Evolutionary conservation across 2,113 vertebrate species (phyloP).

Genomic region (Megatriorchis doriae): DNA sequence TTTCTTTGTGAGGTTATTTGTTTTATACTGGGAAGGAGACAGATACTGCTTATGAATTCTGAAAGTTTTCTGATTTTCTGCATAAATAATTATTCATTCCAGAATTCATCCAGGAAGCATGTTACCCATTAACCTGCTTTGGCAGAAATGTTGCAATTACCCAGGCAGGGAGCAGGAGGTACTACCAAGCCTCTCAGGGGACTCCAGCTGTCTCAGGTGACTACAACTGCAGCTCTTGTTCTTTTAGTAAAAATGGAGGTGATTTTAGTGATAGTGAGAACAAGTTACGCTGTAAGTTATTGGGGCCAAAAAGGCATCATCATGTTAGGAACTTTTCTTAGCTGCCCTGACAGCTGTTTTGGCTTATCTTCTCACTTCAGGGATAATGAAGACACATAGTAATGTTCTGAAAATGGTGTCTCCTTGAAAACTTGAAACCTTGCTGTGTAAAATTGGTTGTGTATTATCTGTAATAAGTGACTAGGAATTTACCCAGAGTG

Average conservation of each 20-base stretch:
- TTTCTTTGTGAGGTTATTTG: not conserved
- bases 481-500: not conserved
- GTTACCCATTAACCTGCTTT: not conserved
- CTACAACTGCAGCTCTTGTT: not conserved
- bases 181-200: not conserved
- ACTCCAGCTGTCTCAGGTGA: not conserved
- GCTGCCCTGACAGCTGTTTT: not conserved
- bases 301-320: not conserved
- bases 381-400: not conserved
- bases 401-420: not conserved
- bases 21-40: not conserved
- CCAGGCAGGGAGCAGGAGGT: not conserved
- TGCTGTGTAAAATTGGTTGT: not conserved
- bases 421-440: conserved; percentile 40
- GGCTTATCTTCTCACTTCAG: not conserved
- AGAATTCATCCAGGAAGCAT: not conserved
- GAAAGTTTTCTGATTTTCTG: not conserved
- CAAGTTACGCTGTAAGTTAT: not conserved
- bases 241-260: not conserved
- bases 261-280: not conserved
- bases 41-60: not conserved
- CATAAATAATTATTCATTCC: not conserved
- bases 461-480: not conserved
- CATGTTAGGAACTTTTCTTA: not conserved
- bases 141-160: not conserved